Base-by-base conservation (phyloP, 2,113 vertebrate species). In the Osmerus mordax region DNA sequence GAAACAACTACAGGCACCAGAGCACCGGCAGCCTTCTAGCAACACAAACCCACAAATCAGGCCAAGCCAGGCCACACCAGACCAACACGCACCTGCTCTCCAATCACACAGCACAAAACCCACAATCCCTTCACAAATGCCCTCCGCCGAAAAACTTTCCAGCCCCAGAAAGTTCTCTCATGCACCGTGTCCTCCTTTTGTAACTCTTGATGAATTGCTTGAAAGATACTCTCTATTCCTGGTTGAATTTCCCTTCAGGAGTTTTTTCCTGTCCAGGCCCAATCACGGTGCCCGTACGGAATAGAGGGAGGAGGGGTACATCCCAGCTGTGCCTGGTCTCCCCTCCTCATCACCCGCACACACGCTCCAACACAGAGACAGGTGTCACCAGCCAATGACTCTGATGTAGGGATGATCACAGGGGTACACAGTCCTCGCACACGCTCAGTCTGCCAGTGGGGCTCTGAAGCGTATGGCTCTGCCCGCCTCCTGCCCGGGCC, bases 11-110 rank as follows among this genome's bases (percentile, higher is more conserved):
- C 67, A 19, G 62, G 62, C 51, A 71, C 32, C 78, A 79, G 71
- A 81, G 18, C 76, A 54, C 25, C 75, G 75, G 60, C 41, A 47
- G 41, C 41, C 41, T 47, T 12, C 41, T 47, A 47, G 41, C 41
- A 47, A 47, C 41, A 47, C 41, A 47, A 47, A 47, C 60, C 62
- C 29, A 64, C 73, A 71, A 77, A 85, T 83, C 74, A 81, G 78
- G 77, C 69, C 71, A 77, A 80, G 75, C 59, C 47, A 69, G 82
- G 73, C 76, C 71, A 75, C 73, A 2, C 19, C 63, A 32, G 74
- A 78, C 74, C 3, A 55, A 69, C 47, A 55, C 16, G 3, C 83
- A 81, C 82, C 78, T 81, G 81, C 64, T 82, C 62, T 70, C 60
- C 41, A 73, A 65, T 63, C 69, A 65, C 59, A 47, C 69, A 67